Evolutionary conservation across 2,797 vertebrate genomes (phyloP).

Genomic region (Melanotaenia trifasciata): DNA sequence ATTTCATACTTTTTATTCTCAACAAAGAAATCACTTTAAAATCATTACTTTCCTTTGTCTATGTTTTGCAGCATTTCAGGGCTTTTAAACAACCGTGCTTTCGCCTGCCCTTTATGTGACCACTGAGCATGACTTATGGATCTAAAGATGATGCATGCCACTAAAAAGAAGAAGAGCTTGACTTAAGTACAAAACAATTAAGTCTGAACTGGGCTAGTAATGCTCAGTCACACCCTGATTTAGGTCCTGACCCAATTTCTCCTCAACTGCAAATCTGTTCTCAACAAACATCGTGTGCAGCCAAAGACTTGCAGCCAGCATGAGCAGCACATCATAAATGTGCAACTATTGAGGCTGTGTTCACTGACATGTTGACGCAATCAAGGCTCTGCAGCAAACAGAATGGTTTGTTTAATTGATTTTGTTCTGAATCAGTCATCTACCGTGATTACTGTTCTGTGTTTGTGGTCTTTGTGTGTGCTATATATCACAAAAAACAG

Average conservation of each 20-base stretch:
- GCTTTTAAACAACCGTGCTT: neutral
- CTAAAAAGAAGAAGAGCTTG: neutral
- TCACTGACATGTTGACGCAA: slow-evolving; percentile 26
- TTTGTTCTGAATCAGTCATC: slow-evolving; percentile 12
- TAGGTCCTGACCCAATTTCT: neutral
- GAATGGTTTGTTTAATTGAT: slow-evolving; percentile 25
- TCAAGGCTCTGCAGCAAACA: slow-evolving; percentile 30
- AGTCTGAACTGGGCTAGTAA: neutral
- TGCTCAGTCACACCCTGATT: neutral
- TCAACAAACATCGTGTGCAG: neutral
- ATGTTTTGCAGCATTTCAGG: too few relatives aligned
- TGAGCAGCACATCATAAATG: slow-evolving; percentile 2
- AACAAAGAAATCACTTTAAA: too few relatives aligned
- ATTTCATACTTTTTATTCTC: too few relatives aligned
- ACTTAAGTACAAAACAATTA: neutral
- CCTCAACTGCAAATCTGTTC: slow-evolving; percentile 1
- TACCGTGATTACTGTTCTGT: neutral
- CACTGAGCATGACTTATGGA: neutral
- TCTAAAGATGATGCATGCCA: neutral
- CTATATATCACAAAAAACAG: neutral
- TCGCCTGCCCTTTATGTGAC: neutral
- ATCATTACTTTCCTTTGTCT: too few relatives aligned
- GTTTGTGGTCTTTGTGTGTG: neutral
- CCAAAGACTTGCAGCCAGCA: slow-evolving; percentile 7
- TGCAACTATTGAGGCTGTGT: neutral